phyloP scores from a whole-genome alignment of 1,140 invertebrate species.

The Anthonomus grandis region DNA sequence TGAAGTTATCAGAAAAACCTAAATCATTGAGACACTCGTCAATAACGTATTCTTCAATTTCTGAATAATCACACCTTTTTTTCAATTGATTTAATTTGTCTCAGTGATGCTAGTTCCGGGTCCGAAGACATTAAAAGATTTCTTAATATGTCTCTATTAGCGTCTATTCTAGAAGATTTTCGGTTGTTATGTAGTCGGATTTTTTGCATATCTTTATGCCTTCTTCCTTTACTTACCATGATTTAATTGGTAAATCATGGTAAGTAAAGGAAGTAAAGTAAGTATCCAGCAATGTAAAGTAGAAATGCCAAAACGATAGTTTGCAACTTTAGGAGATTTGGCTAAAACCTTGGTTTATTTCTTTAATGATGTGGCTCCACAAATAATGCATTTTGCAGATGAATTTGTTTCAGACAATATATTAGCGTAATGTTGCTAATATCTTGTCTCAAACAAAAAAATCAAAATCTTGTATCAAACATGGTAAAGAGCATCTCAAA shows the following conservation, averaged over 20 bases:
- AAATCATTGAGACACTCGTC: neutral
- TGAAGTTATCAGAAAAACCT: neutral
- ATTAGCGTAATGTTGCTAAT: no score
- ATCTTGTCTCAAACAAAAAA: no score
- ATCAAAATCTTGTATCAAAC: neutral
- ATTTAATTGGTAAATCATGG: neutral
- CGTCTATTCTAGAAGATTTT: neutral
- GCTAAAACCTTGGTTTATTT: neutral
- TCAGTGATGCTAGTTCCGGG: neutral
- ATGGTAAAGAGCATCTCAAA: neutral
- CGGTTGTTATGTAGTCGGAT: neutral
- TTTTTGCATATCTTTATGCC: neutral
- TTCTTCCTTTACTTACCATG: neutral
- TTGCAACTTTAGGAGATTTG: neutral
- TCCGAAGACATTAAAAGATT: neutral
- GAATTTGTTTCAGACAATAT: neutral
- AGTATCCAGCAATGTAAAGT: neutral
- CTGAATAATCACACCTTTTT: constrained; percentile 1
- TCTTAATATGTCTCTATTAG: neutral
- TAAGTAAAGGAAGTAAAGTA: neutral
- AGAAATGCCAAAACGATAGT: neutral
- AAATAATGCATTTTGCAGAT: neutral
- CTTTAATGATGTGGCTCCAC: neutral
- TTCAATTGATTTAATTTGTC: neutral
- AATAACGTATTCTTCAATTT: neutral